phyloP scores from a whole-genome alignment of 2,797 vertebrate genomes.

The Monodelphis domestica region DNA sequence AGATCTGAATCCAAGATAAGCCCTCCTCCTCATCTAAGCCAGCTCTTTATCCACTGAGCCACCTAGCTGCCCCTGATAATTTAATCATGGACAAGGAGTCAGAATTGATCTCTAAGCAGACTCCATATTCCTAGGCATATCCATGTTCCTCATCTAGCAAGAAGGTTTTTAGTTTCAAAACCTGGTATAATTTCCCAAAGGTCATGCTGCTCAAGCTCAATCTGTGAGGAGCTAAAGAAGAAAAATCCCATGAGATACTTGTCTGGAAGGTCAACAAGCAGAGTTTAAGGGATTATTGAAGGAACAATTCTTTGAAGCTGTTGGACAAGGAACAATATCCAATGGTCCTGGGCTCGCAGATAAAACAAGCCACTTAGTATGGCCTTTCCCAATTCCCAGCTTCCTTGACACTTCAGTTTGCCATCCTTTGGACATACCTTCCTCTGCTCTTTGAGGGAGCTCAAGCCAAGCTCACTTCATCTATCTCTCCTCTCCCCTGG shows the following conservation, averaged over 20 bases:
- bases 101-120: not conserved
- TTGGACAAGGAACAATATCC: not conserved
- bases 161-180: not conserved
- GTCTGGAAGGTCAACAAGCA: not conserved
- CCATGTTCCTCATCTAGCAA: not conserved
- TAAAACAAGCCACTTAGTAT: not conserved
- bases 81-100: not conserved
- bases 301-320: too few species aligned
- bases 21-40: too few species aligned
- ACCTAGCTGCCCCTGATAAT: too few species aligned
- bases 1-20: too few species aligned
- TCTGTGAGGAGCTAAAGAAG: not conserved
- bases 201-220: not conserved
- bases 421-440: not conserved
- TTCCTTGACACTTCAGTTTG: too few species aligned
- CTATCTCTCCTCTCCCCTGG: not conserved
- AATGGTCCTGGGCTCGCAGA: not conserved
- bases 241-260: not conserved
- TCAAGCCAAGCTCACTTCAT: not conserved
- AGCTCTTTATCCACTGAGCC: too few species aligned
- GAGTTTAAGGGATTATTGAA: too few species aligned
- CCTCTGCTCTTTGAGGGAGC: not conserved
- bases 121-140: not conserved
- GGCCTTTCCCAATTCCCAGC: not conserved
- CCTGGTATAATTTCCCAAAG: not conserved